Evolutionary conservation across 2,113 vertebrate genomes (phyloP).

Genomic region (Murina feae): DNA sequence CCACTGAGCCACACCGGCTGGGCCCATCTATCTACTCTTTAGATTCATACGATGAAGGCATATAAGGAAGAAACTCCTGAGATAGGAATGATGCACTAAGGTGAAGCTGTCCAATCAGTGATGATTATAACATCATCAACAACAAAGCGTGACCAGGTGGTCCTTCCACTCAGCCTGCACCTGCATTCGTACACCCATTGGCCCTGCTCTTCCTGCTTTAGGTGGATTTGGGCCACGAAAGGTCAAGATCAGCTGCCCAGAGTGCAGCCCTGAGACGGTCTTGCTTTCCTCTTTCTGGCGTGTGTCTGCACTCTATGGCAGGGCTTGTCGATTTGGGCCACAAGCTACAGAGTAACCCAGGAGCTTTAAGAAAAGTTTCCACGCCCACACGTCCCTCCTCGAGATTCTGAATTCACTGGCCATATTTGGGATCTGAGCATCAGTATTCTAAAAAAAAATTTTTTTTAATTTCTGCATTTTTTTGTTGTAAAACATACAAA

Average conservation of each 20-base stretch:
- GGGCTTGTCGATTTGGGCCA: not conserved
- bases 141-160: rapidly evolving
- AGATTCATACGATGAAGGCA: not conserved
- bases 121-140: not conserved
- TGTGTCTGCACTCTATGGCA: rapidly evolving
- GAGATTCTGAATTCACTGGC: not conserved
- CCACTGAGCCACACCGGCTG: no score
- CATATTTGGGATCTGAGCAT: not conserved
- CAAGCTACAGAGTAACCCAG: not conserved
- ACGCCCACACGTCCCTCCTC: not conserved
- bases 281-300: no score
- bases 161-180: not conserved
- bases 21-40: not conserved
- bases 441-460: not conserved
- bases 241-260: not conserved
- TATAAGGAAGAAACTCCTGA: not conserved
- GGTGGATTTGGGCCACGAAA: not conserved
- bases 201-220: not conserved
- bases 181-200: not conserved
- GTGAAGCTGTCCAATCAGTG: not conserved
- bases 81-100: not conserved
- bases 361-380: not conserved
- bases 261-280: not conserved
- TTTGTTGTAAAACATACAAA: not conserved
- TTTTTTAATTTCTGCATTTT: not conserved